Percentiles rank a stretch among this genome's conserved stretches.
These are phyloP conservation scores for Clostera curtula DNA, from an alignment of 2,888 invertebrate species.

Conservation along the genomic window DNA sequence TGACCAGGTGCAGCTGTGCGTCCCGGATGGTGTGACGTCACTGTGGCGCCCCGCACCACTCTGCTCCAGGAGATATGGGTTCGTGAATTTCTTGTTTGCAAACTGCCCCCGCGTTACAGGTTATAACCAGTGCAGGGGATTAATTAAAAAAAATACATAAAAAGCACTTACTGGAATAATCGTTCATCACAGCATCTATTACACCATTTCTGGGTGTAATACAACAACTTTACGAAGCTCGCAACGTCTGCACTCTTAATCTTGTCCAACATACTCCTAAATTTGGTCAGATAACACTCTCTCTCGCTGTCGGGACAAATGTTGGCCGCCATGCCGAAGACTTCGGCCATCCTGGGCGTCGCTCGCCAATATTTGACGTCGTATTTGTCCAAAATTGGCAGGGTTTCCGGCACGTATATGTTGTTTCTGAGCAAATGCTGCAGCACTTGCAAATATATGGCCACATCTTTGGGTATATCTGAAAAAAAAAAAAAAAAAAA, in stretches of 20 bases:
- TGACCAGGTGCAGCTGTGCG: too few relatives aligned
- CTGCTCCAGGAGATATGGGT: too few relatives aligned
- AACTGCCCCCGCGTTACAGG: too few relatives aligned
- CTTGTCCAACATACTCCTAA: not conserved
- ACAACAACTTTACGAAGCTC: constrained; percentile 1
- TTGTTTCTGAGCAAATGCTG: constrained; percentile 19
- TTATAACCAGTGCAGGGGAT: too few relatives aligned
- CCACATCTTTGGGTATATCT: constrained; percentile 8
- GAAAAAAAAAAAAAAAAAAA: constrained; percentile 5
- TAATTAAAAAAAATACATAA: not conserved
- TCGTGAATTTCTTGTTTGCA: too few relatives aligned
- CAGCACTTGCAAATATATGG: constrained; percentile 10
- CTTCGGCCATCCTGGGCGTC: not conserved
- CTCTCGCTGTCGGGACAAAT: not conserved
- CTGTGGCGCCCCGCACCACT: too few relatives aligned
- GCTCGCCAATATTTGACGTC: constrained; percentile 10
- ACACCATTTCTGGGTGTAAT: not conserved
- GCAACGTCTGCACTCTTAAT: not conserved
- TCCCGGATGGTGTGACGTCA: too few relatives aligned
- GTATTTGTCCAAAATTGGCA: constrained; percentile 18
- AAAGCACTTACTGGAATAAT: not conserved
- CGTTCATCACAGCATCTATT: not conserved
- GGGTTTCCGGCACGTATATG: constrained; percentile 26
- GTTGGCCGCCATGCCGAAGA: not conserved
- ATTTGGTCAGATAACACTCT: not conserved